phyloP scores from a whole-genome alignment of 1,140 invertebrate genomes.

The Drosophila aff. region DNA sequence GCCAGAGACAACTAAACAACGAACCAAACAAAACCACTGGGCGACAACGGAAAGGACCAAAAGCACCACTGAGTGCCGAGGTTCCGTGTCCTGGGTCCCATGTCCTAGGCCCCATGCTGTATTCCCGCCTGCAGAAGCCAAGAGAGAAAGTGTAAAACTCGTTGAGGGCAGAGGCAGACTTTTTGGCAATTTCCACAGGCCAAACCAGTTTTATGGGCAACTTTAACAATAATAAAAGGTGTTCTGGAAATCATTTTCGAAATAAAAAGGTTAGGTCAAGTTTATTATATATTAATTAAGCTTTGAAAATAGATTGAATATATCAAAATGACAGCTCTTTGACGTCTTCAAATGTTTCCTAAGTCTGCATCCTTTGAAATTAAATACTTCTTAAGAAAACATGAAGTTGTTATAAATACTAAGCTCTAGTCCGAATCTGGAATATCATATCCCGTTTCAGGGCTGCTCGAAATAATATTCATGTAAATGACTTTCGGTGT shows the following conservation, averaged over 20 bases:
- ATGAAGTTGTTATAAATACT: background rate
- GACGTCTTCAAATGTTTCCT: background rate
- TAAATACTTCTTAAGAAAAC: background rate
- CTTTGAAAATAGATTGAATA: background rate
- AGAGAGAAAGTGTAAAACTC: slow-evolving; percentile 28
- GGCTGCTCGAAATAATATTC: slow-evolving; percentile 63
- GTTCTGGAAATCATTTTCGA: slow-evolving; percentile 19
- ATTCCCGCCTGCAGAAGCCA: slow-evolving; percentile 2
- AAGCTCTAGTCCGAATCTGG: slow-evolving; percentile 14
- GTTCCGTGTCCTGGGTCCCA: slow-evolving; percentile 16
- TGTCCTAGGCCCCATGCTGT: slow-evolving; percentile 12
- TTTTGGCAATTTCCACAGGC: slow-evolving; percentile 44
- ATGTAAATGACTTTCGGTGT: slow-evolving; percentile 65
- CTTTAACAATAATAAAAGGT: slow-evolving; percentile 25
- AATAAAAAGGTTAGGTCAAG: background rate
- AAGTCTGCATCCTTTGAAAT: background rate
- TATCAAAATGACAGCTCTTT: background rate
- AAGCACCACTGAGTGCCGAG: slow-evolving; percentile 14
- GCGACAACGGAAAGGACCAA: slow-evolving; percentile 38
- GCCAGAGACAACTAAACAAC: slow-evolving; percentile 73
- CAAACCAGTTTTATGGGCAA: slow-evolving; percentile 12
- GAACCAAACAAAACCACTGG: slow-evolving; percentile 63
- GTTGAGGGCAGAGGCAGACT: slow-evolving; percentile 2
- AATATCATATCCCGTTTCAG: slow-evolving; percentile 31
- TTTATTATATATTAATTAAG: background rate